Evolutionary conservation across 2,797 vertebrate species (phyloP).

Genomic region (Lithobates pipiens): DNA sequence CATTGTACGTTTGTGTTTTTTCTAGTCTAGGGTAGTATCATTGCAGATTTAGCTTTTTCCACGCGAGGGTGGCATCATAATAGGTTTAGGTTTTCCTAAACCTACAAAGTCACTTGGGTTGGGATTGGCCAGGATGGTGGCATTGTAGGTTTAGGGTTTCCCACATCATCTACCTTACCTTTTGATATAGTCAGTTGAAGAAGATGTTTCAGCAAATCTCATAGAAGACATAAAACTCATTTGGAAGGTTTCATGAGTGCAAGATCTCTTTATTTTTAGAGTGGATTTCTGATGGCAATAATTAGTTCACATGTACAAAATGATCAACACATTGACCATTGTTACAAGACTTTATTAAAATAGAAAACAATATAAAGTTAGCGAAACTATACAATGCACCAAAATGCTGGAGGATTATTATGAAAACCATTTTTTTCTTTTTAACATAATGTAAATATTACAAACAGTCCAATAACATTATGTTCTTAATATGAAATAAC

Average conservation of each 20-base stretch:
- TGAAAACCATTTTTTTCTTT: neutral
- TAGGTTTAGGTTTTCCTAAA: too few species aligned
- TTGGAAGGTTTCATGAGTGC: neutral
- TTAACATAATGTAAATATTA: constrained; percentile 11
- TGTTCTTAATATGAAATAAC: neutral
- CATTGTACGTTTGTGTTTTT: too few species aligned
- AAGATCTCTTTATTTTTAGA: neutral
- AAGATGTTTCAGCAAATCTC: neutral
- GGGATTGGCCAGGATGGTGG: too few species aligned
- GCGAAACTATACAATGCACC: constrained; percentile 52
- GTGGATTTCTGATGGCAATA: too few species aligned
- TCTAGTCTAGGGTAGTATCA: too few species aligned
- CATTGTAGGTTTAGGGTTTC: too few species aligned
- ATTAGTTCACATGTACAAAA: too few species aligned
- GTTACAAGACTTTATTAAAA: constrained; percentile 41
- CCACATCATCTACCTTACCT: too few species aligned
- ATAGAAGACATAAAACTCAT: neutral
- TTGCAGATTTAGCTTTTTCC: too few species aligned
- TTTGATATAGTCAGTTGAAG: too few species aligned
- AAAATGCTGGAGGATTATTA: neutral
- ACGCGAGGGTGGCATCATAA: too few species aligned
- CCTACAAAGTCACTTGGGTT: too few species aligned
- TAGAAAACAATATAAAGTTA: constrained; percentile 49
- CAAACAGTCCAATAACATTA: constrained; percentile 14
- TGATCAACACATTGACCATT: neutral